Conservation (phyloP, 2,113 vertebrate species). For the Amphilophus citrinellus region DNA sequence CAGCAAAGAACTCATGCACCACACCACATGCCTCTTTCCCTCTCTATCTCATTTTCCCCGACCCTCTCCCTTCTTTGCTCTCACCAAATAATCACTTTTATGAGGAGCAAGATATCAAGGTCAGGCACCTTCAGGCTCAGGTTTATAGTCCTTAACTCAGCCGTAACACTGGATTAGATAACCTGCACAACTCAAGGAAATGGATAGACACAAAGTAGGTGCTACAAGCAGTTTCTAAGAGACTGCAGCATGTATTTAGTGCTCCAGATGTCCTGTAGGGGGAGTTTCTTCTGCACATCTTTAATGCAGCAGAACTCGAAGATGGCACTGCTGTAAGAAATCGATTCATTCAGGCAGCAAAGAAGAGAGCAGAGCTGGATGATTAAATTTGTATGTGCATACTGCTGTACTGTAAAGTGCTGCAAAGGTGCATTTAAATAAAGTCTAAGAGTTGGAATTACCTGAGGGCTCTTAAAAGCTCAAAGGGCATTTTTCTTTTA, state of each 20-base stretch:
- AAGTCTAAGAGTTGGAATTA: slow-evolving; percentile 27
- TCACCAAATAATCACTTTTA: not conserved
- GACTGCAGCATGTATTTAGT: slow-evolving; percentile 21
- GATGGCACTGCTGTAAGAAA: slow-evolving; percentile 41
- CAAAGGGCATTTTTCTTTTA: not conserved
- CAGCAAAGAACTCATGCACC: not conserved
- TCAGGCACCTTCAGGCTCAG: not conserved
- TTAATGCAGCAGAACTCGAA: slow-evolving; percentile 2
- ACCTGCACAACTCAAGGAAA: not conserved
- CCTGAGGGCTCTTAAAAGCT: not conserved
- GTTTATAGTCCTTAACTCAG: not conserved
- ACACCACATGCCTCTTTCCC: not conserved
- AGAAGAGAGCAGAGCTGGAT: slow-evolving; percentile 36
- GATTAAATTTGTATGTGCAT: slow-evolving; percentile 68
- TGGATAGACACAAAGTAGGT: not conserved
- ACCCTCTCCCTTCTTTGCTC: not conserved
- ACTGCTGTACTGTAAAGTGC: slow-evolving; percentile 60
- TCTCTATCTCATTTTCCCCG: not conserved
- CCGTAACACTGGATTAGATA: not conserved
- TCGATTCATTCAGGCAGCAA: slow-evolving; percentile 47
- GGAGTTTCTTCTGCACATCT: slow-evolving; percentile 34
- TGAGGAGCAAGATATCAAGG: slow-evolving; percentile 17
- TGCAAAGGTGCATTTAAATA: slow-evolving; percentile 57
- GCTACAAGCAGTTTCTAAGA: not conserved
- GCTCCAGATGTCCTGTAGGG: slow-evolving; percentile 34